A percentile compares a stretch with the other conserved stretches of the same genome.
Conservation (phyloP, 2,888 invertebrate species). For the Mongoloraphidia duomilia region DNA sequence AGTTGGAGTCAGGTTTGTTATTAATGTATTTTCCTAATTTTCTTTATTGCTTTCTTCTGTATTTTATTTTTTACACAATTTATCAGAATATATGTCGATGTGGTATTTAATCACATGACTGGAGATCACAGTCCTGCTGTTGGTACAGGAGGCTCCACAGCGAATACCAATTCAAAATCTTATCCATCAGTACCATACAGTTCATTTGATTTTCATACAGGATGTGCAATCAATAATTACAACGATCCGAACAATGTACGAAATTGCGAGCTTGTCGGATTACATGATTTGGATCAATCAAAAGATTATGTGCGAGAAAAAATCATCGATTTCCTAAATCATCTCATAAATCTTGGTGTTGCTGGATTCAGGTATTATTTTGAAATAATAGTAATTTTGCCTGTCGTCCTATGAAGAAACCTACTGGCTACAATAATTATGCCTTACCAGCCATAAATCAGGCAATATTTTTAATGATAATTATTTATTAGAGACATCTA, state of each 20-base stretch:
- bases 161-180: slow-evolving; percentile 28
- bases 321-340: slow-evolving; percentile 34
- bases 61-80: not conserved
- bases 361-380: slow-evolving; percentile 34
- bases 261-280: slow-evolving; percentile 37
- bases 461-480: no score
- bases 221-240: slow-evolving; percentile 51
- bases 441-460: no score
- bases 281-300: slow-evolving; percentile 63
- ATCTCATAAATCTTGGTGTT: slow-evolving; percentile 35
- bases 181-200: slow-evolving; percentile 51
- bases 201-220: slow-evolving; percentile 50
- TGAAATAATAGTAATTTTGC: no score
- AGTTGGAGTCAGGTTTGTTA: slow-evolving; percentile 50
- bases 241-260: slow-evolving; percentile 43
- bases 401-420: no score
- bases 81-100: slow-evolving; percentile 53
- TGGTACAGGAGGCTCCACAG: slow-evolving; percentile 44
- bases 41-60: slow-evolving; percentile 16
- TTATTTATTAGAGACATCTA: no score
- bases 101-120: slow-evolving; percentile 66
- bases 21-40: slow-evolving; percentile 3
- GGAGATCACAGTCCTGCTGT: slow-evolving; percentile 31
- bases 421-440: no score
- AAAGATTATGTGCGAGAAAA: slow-evolving; percentile 32